These are phyloP conservation scores for Diadophis punctatus DNA, from an alignment of 2,113 vertebrate genomes.

Conservation along the genomic window DNA sequence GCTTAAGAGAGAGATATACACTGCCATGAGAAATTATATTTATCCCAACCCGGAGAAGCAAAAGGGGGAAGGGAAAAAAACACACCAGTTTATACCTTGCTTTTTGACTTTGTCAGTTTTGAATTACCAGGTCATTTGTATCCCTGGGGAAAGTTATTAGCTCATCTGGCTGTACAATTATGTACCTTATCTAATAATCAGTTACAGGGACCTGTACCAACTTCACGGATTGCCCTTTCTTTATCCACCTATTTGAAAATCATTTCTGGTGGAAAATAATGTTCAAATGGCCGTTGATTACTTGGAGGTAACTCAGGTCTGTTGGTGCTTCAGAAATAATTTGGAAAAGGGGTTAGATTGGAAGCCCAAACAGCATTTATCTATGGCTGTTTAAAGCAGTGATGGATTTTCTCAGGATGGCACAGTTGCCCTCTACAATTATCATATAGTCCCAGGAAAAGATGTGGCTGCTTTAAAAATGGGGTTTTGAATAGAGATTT, in stretches of 20 bases:
- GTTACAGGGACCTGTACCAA: slow-evolving; percentile 26
- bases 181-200: slow-evolving; percentile 37
- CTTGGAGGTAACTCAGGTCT: neutral
- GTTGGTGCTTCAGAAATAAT: neutral
- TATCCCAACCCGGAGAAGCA: slow-evolving; percentile 46
- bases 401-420: neutral
- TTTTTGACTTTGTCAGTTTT: slow-evolving; percentile 59
- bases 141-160: slow-evolving; percentile 48
- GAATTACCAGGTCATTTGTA: slow-evolving; percentile 50
- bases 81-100: slow-evolving; percentile 43
- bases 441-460: neutral
- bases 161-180: slow-evolving; percentile 47
- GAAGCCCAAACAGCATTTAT: neutral
- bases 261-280: slow-evolving; percentile 50
- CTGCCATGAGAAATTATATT: slow-evolving; percentile 65
- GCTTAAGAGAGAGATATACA: slow-evolving; percentile 60
- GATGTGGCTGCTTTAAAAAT: neutral
- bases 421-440: neutral
- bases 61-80: slow-evolving; percentile 25
- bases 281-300: slow-evolving; percentile 24
- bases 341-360: neutral
- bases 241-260: slow-evolving; percentile 33
- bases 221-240: slow-evolving; percentile 28
- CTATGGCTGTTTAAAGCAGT: neutral
- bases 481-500: neutral